Conservation (phyloP, 2,113 vertebrate genomes). For the Zapus hudsonius region DNA sequence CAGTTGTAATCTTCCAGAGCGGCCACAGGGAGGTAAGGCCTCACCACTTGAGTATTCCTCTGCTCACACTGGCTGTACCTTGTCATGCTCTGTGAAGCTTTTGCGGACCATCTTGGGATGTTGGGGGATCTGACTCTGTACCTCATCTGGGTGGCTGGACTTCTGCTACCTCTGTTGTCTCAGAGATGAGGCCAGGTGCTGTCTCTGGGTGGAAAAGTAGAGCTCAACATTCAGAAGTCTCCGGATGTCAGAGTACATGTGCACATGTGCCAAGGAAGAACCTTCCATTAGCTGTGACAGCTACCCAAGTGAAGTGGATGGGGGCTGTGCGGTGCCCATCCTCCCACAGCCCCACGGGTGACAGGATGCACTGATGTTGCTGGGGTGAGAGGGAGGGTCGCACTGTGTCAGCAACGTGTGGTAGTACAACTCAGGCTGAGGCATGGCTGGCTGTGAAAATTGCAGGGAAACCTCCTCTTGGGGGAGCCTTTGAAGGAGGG, state of each 20-base stretch:
- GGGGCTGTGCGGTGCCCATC: background rate
- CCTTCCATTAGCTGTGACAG: background rate
- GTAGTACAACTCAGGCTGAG: background rate
- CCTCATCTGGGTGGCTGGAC: background rate
- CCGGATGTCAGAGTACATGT: background rate
- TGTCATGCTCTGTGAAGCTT: rapidly evolving
- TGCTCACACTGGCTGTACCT: background rate
- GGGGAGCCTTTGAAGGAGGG: background rate
- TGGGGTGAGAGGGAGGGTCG: background rate
- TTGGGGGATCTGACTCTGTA: background rate
- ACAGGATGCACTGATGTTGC: background rate
- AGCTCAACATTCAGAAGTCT: rapidly evolving
- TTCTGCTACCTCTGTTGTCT: background rate
- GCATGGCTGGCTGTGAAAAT: background rate
- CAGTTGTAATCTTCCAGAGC: background rate
- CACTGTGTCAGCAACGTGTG: background rate
- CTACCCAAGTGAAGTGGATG: background rate
- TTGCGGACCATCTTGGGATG: background rate
- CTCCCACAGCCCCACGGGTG: background rate
- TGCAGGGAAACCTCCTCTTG: no score
- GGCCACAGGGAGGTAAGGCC: background rate
- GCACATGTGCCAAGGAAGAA: background rate
- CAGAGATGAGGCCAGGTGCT: background rate
- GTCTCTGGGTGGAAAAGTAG: background rate
- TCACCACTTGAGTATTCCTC: background rate